These are phyloP conservation scores for Mesorhabditis spiculigera DNA, from an alignment of 2,888 invertebrate genomes.

Conservation along the genomic window DNA sequence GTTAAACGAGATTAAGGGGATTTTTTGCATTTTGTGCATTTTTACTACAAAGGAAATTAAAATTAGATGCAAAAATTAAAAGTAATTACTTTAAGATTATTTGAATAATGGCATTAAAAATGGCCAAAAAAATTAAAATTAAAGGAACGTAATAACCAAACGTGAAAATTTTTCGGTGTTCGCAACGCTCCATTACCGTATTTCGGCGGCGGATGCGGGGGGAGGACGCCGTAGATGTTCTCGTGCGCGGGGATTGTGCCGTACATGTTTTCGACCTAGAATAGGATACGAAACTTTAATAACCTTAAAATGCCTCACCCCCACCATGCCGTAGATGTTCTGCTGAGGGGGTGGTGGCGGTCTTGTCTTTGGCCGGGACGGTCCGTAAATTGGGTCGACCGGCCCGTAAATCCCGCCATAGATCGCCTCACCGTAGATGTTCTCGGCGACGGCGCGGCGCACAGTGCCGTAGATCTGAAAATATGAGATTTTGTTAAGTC, in stretches of 20 bases:
- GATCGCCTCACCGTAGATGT: slow-evolving; percentile 1
- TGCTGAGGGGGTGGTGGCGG: not conserved
- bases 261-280: slow-evolving; percentile 2
- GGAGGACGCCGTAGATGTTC: not conserved
- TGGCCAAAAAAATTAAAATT: too few relatives aligned
- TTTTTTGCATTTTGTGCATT: not conserved
- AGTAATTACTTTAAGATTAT: too few relatives aligned
- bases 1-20: not conserved
- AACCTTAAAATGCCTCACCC: not conserved
- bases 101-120: too few relatives aligned
- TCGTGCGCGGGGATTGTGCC: not conserved
- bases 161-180: too few relatives aligned
- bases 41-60: too few relatives aligned
- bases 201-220: not conserved
- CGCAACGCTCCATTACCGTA: too few relatives aligned
- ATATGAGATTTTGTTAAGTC: not conserved
- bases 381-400: not conserved
- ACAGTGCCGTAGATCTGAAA: not conserved
- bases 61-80: too few relatives aligned
- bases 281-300: not conserved
- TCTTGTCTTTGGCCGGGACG: not conserved
- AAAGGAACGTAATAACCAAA: too few relatives aligned
- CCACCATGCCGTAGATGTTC: not conserved
- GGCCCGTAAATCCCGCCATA: not conserved
- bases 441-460: not conserved